A percentile compares a stretch with the other conserved stretches of the same genome.
Evolutionary conservation across 2,113 vertebrate genomes (phyloP).

Genomic region (Atractosteus spatula): DNA sequence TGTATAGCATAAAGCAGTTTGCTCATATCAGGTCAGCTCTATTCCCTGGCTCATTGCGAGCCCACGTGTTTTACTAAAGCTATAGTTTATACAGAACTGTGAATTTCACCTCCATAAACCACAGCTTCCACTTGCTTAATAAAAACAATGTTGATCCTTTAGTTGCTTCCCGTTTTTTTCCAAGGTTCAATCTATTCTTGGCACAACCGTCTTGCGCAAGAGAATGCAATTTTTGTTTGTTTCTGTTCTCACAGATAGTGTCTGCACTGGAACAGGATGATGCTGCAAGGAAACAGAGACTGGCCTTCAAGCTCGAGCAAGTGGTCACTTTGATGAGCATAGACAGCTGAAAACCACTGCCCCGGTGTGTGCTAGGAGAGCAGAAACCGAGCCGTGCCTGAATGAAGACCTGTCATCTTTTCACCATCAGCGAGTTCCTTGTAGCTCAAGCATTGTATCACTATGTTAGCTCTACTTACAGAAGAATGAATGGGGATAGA

Average conservation of each 20-base stretch:
- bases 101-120: too few relatives aligned
- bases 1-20: too few relatives aligned
- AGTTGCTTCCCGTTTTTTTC: too few relatives aligned
- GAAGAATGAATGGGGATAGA: constrained; percentile 52
- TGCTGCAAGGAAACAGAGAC: constrained; percentile 92
- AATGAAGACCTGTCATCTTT: constrained; percentile 92
- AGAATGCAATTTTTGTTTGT: too few relatives aligned
- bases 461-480: constrained; percentile 72
- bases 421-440: constrained; percentile 53
- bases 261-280: constrained; percentile 90
- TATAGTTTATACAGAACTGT: too few relatives aligned
- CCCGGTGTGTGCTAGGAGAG: constrained; percentile 92
- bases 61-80: too few relatives aligned
- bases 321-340: constrained; percentile 98
- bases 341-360: constrained; percentile 98
- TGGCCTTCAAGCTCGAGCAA: constrained; percentile 98
- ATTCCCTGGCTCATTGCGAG: too few relatives aligned
- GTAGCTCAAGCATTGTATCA: constrained; percentile 43
- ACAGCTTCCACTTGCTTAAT: too few relatives aligned
- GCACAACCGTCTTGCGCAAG: too few relatives aligned
- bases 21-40: too few relatives aligned
- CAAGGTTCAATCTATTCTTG: too few relatives aligned
- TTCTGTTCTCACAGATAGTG: constrained; percentile 74
- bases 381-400: constrained; percentile 99
- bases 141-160: too few relatives aligned